Conservation (phyloP, 2,888 invertebrate genomes). For the Rosalia funebris region DNA sequence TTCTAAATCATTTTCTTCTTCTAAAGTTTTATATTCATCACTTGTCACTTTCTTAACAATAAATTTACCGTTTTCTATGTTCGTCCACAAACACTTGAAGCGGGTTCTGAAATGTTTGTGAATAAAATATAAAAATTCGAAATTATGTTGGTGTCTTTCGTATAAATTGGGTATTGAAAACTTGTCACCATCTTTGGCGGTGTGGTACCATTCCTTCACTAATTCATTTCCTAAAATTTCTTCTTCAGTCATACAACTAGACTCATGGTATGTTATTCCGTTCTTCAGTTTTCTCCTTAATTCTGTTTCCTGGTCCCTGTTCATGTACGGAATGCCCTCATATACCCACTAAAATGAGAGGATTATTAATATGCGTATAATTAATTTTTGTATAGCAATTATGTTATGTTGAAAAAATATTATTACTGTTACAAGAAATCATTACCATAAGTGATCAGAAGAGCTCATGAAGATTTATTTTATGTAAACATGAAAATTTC, state of each 20-base stretch:
- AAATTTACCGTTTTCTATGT: constrained; percentile 56
- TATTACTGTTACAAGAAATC: no score
- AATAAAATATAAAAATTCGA: constrained; percentile 68
- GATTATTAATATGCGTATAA: no score
- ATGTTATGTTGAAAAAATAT: no score
- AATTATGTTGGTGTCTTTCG: constrained; percentile 60
- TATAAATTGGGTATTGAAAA: constrained; percentile 49
- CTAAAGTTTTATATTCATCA: constrained; percentile 53
- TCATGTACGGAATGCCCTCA: constrained; percentile 75
- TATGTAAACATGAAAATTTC: no score
- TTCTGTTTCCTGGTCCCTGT: constrained; percentile 66
- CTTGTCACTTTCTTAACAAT: constrained; percentile 58
- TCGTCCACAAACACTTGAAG: constrained; percentile 62
- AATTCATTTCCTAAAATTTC: constrained; percentile 56
- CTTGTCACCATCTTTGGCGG: constrained; percentile 48
- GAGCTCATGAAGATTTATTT: no score
- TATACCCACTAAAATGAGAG: constrained; percentile 70
- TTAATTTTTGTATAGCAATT: no score
- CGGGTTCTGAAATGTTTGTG: constrained; percentile 69
- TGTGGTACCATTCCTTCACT: constrained; percentile 60
- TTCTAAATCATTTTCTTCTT: constrained; percentile 63
- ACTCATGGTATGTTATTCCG: constrained; percentile 62
- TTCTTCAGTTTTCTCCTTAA: constrained; percentile 46
- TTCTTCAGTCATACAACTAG: constrained; percentile 36
- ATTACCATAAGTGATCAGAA: no score